A percentile compares a stretch with the other conserved stretches of the same genome.
These are phyloP conservation scores for Camptogramma bilineatum DNA, from an alignment of 2,888 invertebrate genomes.

Conservation along the genomic window DNA sequence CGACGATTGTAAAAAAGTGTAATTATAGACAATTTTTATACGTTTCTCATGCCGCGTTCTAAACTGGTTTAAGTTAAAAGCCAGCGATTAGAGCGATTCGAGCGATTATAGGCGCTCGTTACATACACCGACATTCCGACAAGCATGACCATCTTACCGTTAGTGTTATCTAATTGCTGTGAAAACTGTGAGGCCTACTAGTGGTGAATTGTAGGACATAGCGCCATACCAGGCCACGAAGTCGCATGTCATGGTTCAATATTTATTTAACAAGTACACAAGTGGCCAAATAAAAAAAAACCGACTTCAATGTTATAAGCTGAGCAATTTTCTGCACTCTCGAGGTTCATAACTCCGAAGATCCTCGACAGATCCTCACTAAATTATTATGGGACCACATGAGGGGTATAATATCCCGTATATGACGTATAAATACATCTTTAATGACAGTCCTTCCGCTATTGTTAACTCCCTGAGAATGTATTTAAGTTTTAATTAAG, in stretches of 20 bases:
- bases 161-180: constrained; percentile 20
- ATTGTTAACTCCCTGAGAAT: too few relatives aligned
- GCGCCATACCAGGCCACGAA: background rate
- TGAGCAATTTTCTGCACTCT: too few relatives aligned
- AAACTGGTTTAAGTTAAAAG: constrained; percentile 24
- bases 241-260: background rate
- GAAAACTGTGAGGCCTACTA: constrained; percentile 24
- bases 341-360: too few relatives aligned
- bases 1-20: constrained; percentile 1
- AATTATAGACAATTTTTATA: constrained; percentile 13
- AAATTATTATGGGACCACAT: too few relatives aligned
- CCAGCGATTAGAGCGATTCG: constrained; percentile 13
- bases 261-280: too few relatives aligned
- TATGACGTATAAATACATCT: too few relatives aligned
- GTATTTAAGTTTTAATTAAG: too few relatives aligned
- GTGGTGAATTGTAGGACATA: constrained; percentile 7
- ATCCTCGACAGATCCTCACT: too few relatives aligned
- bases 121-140: constrained; percentile 19
- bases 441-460: too few relatives aligned
- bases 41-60: constrained; percentile 9
- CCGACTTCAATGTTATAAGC: too few relatives aligned
- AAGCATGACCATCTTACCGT: constrained; percentile 26
- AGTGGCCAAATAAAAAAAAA: too few relatives aligned
- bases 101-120: constrained; percentile 23
- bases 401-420: too few relatives aligned